Percentiles rank a stretch among this genome's conserved stretches.
Evolutionary conservation across 1,140 invertebrate species (phyloP).

Genomic region (Drosophila saltans): DNA sequence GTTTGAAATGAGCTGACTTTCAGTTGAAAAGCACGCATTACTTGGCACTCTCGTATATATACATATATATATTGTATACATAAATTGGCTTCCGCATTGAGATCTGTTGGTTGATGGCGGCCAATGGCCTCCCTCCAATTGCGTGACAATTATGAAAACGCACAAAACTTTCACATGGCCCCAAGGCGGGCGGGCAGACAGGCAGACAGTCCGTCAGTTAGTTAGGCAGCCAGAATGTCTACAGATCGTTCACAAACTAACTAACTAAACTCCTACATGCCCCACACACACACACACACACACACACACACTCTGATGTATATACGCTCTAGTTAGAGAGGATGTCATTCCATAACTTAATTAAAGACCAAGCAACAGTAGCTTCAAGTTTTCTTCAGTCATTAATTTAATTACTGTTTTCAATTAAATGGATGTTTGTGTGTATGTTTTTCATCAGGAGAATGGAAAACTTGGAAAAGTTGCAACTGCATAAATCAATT

Average conservation of each 20-base stretch:
- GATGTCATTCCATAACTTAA: slow-evolving; percentile 61
- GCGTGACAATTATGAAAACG: slow-evolving; percentile 55
- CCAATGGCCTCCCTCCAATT: slow-evolving; percentile 45
- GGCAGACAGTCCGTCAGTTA: neutral
- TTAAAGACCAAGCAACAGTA: slow-evolving; percentile 46
- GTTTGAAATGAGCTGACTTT: neutral
- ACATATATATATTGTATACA: neutral
- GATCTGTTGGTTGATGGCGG: slow-evolving; percentile 18
- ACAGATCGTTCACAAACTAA: slow-evolving; percentile 7
- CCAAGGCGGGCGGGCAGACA: slow-evolving; percentile 9
- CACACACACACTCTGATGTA: neutral
- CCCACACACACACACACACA: no score
- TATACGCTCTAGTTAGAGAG: slow-evolving; percentile 33
- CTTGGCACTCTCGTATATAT: neutral
- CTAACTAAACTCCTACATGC: neutral
- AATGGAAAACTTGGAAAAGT: slow-evolving; percentile 32
- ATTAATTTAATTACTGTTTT: slow-evolving; percentile 76
- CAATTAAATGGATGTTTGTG: slow-evolving; percentile 48
- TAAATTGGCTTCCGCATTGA: slow-evolving; percentile 62
- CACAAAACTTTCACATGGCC: slow-evolving; percentile 40
- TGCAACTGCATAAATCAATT: slow-evolving; percentile 77
- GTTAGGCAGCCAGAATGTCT: slow-evolving; percentile 42
- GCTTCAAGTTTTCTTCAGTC: slow-evolving; percentile 31
- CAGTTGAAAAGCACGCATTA: slow-evolving; percentile 16
- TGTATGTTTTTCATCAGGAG: neutral